These are phyloP conservation scores for Lerista edwardsae DNA, from an alignment of 2,797 vertebrate genomes.

Conservation along the genomic window DNA sequence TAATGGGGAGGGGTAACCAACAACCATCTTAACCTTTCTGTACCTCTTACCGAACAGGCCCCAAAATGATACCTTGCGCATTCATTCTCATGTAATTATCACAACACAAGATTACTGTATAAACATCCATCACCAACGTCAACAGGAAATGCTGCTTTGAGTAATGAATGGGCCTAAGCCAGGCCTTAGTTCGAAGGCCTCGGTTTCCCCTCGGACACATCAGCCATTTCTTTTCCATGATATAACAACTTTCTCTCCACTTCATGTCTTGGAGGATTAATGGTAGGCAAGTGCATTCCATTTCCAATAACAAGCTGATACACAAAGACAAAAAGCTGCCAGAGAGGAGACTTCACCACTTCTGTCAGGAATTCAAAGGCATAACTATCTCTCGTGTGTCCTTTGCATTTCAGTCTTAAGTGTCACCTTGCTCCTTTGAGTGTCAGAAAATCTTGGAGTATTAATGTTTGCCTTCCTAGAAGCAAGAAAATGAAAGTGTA, in stretches of 20 bases:
- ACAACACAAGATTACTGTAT: conserved; percentile 45
- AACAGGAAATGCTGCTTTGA: conserved; percentile 63
- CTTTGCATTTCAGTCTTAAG: conserved; percentile 68
- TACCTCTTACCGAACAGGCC: conserved; percentile 27
- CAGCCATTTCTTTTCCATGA: conserved; percentile 70
- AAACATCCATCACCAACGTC: conserved; percentile 46
- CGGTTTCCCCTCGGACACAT: conserved; percentile 66
- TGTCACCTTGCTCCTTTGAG: conserved; percentile 73
- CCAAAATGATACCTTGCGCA: conserved; percentile 36
- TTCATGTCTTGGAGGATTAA: conserved; percentile 83
- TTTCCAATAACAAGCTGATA: conserved; percentile 79
- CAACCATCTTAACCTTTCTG: not conserved
- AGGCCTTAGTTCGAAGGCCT: conserved; percentile 51
- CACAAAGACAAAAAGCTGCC: conserved; percentile 67
- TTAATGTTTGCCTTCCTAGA: conserved; percentile 49
- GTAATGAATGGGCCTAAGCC: conserved; percentile 21
- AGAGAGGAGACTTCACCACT: conserved; percentile 72
- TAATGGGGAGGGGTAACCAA: not conserved
- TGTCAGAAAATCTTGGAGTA: conserved; percentile 62
- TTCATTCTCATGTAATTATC: conserved; percentile 48
- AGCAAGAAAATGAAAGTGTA: conserved; percentile 45
- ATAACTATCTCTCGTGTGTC: conserved; percentile 74
- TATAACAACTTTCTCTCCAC: conserved; percentile 80
- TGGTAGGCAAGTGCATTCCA: conserved; percentile 79
- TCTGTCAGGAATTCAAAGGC: conserved; percentile 65